Evolutionary conservation across 2,797 vertebrate genomes (phyloP).

Genomic region (Delichon dasypus): DNA sequence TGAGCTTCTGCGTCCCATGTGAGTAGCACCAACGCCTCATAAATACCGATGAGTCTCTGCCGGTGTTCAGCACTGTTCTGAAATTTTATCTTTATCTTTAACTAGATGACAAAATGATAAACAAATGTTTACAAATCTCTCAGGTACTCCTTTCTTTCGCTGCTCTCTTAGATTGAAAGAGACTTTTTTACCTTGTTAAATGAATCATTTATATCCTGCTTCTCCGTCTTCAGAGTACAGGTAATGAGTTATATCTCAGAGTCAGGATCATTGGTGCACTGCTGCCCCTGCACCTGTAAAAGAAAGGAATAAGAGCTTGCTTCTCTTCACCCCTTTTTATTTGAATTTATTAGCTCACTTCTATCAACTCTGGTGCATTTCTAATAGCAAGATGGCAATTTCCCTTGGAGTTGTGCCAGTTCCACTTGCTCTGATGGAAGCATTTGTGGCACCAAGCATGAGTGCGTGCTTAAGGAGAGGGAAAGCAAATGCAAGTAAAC

Average conservation of each 20-base stretch:
- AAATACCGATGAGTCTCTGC: not conserved
- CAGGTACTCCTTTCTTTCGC: not conserved
- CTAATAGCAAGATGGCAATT: not conserved
- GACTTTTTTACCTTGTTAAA: not conserved
- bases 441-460: not conserved
- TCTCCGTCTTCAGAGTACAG: not conserved
- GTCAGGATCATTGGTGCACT: not conserved
- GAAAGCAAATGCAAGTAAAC: conserved; percentile 31
- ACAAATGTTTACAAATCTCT: not conserved
- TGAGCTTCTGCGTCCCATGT: not conserved
- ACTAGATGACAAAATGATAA: not conserved
- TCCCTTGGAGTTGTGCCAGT: not conserved
- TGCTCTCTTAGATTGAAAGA: not conserved
- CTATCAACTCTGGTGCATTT: not conserved
- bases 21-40: not conserved
- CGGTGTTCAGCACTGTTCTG: not conserved
- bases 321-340: not conserved
- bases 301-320: not conserved
- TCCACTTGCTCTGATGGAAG: not conserved
- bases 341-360: not conserved
- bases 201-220: not conserved
- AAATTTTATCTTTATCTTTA: not conserved
- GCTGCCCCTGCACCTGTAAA: not conserved
- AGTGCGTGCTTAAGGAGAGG: not conserved
- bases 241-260: not conserved